phyloP scores from a whole-genome alignment of 2,888 invertebrate genomes.

The Rhodophaea formosa region DNA sequence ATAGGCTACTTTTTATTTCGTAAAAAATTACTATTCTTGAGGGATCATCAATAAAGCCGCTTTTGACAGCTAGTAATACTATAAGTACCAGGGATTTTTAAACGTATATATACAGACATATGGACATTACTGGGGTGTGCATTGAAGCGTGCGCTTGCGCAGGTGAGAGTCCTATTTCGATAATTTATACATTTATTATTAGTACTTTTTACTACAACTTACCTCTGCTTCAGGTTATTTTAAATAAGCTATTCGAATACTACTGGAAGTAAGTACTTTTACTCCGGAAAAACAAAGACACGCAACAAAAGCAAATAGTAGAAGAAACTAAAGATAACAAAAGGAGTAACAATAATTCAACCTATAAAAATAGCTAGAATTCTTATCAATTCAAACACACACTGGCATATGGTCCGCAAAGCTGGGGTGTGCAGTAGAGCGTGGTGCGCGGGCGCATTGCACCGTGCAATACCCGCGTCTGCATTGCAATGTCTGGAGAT shows the following conservation, averaged over 20 bases:
- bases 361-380: constrained; percentile 4
- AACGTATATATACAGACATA: not conserved
- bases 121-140: constrained; percentile 6
- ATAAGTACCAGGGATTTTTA: constrained; percentile 12
- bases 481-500: constrained; percentile 20
- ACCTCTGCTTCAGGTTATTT: too few relatives aligned
- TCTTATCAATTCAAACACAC: constrained; percentile 17
- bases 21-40: too few relatives aligned
- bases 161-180: constrained; percentile 10
- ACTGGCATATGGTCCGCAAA: constrained; percentile 28
- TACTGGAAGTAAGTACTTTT: too few relatives aligned
- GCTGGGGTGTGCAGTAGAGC: constrained; percentile 31
- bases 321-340: not conserved
- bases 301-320: not conserved
- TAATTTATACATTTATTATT: not conserved
- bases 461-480: constrained; percentile 33
- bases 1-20: too few relatives aligned
- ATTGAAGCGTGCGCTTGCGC: not conserved
- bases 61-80: too few relatives aligned
- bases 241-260: too few relatives aligned
- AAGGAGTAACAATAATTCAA: not conserved
- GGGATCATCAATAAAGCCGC: too few relatives aligned
- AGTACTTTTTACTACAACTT: too few relatives aligned
- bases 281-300: too few relatives aligned
- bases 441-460: constrained; percentile 27